Conservation (phyloP, 2,888 invertebrate genomes). For the Horisme vitalbata region DNA sequence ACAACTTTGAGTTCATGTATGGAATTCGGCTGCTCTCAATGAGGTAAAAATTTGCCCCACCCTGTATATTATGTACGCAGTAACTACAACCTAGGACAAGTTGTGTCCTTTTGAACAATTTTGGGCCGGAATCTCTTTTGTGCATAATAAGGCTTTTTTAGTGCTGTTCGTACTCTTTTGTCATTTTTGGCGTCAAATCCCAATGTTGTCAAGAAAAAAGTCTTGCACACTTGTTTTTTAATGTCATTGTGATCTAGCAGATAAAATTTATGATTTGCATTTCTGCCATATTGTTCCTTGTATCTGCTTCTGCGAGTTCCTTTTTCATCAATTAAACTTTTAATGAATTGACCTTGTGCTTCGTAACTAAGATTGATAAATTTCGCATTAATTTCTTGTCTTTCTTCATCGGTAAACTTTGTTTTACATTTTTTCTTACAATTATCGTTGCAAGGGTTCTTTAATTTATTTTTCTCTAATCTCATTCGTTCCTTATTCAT, state of each 20-base stretch:
- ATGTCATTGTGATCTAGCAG: neutral
- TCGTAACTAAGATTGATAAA: neutral
- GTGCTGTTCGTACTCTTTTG: neutral
- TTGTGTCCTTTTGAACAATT: too few species aligned
- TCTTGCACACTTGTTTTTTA: slow-evolving; percentile 8
- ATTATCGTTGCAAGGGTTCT: slow-evolving; percentile 9
- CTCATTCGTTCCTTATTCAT: neutral
- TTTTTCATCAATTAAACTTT: neutral
- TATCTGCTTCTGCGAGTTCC: neutral
- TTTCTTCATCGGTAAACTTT: slow-evolving; percentile 7
- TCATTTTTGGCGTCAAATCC: neutral
- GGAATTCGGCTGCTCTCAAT: too few species aligned
- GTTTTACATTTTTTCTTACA: slow-evolving; percentile 1
- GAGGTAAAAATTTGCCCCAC: too few species aligned
- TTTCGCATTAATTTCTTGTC: slow-evolving; percentile 2
- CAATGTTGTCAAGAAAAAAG: slow-evolving; percentile 5
- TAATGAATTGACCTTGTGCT: slow-evolving; percentile 6
- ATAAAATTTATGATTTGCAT: neutral
- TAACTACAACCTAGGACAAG: too few species aligned
- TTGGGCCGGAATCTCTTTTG: neutral
- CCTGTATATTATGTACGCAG: too few species aligned
- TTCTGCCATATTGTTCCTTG: neutral
- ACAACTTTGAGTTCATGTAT: too few species aligned
- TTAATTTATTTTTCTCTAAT: slow-evolving; percentile 1
- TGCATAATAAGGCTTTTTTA: neutral